Evolutionary conservation across 2,888 invertebrate species (phyloP).

Genomic region (Esperia sulphurella): DNA sequence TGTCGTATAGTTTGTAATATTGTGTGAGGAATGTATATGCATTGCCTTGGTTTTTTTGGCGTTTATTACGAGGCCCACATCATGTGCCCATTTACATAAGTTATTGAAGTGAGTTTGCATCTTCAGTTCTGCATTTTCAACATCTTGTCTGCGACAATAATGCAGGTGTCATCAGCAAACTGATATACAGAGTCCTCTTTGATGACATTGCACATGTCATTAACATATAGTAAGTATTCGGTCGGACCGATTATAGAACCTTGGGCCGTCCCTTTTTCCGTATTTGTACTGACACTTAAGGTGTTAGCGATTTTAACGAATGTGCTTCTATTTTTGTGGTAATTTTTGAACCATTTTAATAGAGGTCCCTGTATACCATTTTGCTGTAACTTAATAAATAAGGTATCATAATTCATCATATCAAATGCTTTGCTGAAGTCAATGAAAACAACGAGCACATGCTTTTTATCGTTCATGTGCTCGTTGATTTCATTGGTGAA

Average conservation of each 20-base stretch:
- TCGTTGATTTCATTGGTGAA: conserved; percentile 9
- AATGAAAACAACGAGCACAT: conserved; percentile 5
- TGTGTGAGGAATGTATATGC: too few relatives aligned
- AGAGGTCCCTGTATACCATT: conserved; percentile 7
- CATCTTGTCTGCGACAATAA: too few relatives aligned
- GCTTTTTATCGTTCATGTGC: not conserved
- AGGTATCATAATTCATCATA: not conserved
- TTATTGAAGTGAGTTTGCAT: too few relatives aligned
- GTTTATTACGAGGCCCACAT: too few relatives aligned
- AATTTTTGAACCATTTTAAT: conserved; percentile 1
- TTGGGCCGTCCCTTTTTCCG: conserved; percentile 3
- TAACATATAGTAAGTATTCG: not conserved
- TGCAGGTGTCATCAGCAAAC: too few relatives aligned
- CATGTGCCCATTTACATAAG: too few relatives aligned
- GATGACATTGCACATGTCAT: too few relatives aligned
- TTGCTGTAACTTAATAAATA: conserved; percentile 1
- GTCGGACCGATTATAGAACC: conserved; percentile 4
- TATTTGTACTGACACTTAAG: not conserved
- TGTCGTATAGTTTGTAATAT: too few relatives aligned
- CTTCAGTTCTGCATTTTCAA: too few relatives aligned
- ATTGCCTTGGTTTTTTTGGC: too few relatives aligned
- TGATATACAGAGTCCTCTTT: too few relatives aligned
- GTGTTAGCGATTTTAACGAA: not conserved
- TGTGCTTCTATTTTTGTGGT: conserved; percentile 1
- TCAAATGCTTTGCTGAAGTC: conserved; percentile 11